phyloP scores from a whole-genome alignment of 2,797 vertebrate genomes.

The Lophius americanus region DNA sequence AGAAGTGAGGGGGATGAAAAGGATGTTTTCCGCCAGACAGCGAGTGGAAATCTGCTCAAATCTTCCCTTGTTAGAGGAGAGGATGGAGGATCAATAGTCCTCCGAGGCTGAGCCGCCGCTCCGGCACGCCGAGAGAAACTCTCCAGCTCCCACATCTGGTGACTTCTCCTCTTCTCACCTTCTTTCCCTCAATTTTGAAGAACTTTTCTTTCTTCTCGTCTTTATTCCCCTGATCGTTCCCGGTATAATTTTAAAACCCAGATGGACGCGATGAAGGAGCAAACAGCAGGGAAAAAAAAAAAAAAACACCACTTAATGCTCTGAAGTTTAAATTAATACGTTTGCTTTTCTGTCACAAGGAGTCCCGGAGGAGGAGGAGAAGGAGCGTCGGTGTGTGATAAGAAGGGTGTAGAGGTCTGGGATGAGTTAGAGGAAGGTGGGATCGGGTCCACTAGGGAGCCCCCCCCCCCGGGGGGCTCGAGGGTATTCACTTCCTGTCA shows the following conservation, averaged over 20 bases:
- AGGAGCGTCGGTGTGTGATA: slow-evolving; percentile 7
- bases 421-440: slow-evolving; percentile 25
- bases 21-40: slow-evolving; percentile 70
- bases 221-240: slow-evolving; percentile 22
- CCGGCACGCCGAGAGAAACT: slow-evolving; percentile 36
- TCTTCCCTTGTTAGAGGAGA: slow-evolving; percentile 78
- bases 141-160: neutral
- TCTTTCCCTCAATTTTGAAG: neutral
- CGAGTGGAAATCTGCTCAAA: slow-evolving; percentile 76
- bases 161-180: slow-evolving; percentile 20
- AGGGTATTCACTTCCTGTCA: slow-evolving; percentile 62
- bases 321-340: slow-evolving; percentile 65
- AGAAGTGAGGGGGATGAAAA: slow-evolving; percentile 72
- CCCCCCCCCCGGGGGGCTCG: slow-evolving; percentile 7
- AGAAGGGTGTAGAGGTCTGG: neutral
- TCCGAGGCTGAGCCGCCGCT: slow-evolving; percentile 51
- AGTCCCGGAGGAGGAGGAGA: slow-evolving; percentile 22
- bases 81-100: slow-evolving; percentile 60
- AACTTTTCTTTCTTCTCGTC: neutral
- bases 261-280: slow-evolving; percentile 3
- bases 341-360: slow-evolving; percentile 40
- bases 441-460: slow-evolving; percentile 45
- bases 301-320: slow-evolving; percentile 58
- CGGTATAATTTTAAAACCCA: slow-evolving; percentile 26
- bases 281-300: slow-evolving; percentile 1